Evolutionary conservation across 2,888 invertebrate genomes (phyloP).

Genomic region (Carpatolechia fugitivella): DNA sequence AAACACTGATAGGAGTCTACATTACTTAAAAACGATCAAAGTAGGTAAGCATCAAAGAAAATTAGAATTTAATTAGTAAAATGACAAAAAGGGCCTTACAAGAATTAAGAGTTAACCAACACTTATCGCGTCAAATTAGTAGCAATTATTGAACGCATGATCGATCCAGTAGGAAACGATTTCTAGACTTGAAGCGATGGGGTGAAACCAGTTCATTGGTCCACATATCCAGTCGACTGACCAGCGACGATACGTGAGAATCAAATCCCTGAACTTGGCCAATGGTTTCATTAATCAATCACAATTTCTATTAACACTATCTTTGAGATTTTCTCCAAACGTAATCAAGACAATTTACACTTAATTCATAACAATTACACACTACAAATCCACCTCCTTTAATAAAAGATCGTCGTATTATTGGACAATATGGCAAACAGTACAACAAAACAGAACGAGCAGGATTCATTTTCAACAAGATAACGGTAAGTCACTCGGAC

Average conservation of each 20-base stretch:
- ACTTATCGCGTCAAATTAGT: conserved; percentile 40
- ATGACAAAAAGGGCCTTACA: background rate
- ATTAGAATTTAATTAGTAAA: background rate
- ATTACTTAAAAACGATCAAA: background rate
- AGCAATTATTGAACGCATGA: conserved; percentile 66
- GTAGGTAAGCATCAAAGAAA: background rate
- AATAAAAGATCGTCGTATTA: too few relatives aligned
- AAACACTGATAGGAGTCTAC: background rate
- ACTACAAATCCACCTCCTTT: too few relatives aligned
- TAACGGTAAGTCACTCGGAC: conserved; percentile 45
- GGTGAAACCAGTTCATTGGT: conserved; percentile 75
- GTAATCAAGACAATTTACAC: too few relatives aligned
- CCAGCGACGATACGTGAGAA: conserved; percentile 68
- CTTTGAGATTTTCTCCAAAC: too few relatives aligned
- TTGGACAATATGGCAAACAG: too few relatives aligned
- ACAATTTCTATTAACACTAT: too few relatives aligned
- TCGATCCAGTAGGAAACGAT: conserved; percentile 74
- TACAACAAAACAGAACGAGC: conserved; percentile 26
- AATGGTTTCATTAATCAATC: conserved; percentile 32
- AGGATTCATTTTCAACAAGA: conserved; percentile 36
- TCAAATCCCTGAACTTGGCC: conserved; percentile 62
- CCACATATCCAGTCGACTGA: conserved; percentile 71
- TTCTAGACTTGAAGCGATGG: conserved; percentile 64
- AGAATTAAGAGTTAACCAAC: conserved; percentile 3
- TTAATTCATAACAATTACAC: too few relatives aligned